A percentile compares a stretch with the other conserved stretches of the same genome.
Conservation (phyloP, 2,113 vertebrate species). For the Pseudorasbora parva region DNA sequence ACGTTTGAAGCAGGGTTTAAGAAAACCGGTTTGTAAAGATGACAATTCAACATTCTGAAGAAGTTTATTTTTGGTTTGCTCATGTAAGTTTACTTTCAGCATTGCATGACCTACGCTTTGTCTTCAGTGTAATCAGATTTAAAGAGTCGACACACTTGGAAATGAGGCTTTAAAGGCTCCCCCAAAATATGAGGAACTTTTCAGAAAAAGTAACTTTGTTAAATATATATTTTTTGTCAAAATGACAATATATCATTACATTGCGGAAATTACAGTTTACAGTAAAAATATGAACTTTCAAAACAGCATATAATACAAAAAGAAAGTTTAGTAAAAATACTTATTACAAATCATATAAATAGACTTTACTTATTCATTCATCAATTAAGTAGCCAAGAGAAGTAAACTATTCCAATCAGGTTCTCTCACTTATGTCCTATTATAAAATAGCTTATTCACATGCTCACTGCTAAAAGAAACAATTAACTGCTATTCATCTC, state of each 20-base stretch:
- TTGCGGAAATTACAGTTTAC: neutral
- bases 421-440: neutral
- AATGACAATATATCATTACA: neutral
- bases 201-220: neutral
- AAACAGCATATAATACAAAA: slow-evolving; percentile 15
- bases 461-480: neutral
- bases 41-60: neutral
- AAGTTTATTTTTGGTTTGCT: slow-evolving; percentile 9
- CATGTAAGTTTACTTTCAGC: neutral
- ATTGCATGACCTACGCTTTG: neutral
- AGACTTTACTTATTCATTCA: slow-evolving; percentile 5
- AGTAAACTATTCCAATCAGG: neutral
- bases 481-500: neutral
- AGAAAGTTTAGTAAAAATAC: neutral
- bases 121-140: neutral
- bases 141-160: neutral
- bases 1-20: neutral
- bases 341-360: neutral
- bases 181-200: neutral
- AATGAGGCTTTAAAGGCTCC: neutral
- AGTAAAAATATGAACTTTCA: neutral
- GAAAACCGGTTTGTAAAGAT: slow-evolving; percentile 7
- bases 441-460: neutral
- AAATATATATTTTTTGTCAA: neutral
- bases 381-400: neutral